Conservation (phyloP, 2,888 invertebrate species). For the Marronus borbonicus region DNA sequence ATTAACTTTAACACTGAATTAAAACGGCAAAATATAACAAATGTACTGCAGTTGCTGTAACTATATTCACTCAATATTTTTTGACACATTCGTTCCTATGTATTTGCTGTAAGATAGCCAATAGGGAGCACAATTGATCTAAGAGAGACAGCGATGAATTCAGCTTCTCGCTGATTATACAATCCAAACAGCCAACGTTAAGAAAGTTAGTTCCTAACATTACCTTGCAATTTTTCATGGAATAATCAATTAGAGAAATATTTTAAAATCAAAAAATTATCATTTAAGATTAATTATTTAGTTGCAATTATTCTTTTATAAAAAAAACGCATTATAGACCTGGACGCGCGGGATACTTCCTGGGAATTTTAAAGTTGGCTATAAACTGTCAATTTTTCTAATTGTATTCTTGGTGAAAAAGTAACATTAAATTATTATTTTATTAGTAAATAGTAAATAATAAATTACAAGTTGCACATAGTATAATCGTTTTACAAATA, state of each 20-base stretch:
- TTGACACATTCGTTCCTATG: conserved; percentile 46
- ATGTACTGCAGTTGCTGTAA: conserved; percentile 48
- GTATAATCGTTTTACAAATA: conserved; percentile 63
- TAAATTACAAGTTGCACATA: conserved; percentile 65
- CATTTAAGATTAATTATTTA: neutral
- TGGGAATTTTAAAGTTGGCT: conserved; percentile 53
- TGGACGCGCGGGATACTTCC: conserved; percentile 38
- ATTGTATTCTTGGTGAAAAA: conserved; percentile 61
- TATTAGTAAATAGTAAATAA: conserved; percentile 59
- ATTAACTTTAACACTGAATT: conserved; percentile 40
- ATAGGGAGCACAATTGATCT: conserved; percentile 34
- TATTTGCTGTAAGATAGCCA: conserved; percentile 25
- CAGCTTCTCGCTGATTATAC: conserved; percentile 13
- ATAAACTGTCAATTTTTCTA: conserved; percentile 66
- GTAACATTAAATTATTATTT: conserved; percentile 65
- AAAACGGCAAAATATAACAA: conserved; percentile 49
- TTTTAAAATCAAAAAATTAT: neutral
- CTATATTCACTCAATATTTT: conserved; percentile 52
- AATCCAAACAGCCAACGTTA: conserved; percentile 9
- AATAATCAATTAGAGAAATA: neutral
- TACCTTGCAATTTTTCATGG: conserved; percentile 1
- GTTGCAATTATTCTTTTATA: neutral
- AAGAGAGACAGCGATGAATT: conserved; percentile 41
- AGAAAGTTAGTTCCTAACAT: neutral
- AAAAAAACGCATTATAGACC: conserved; percentile 5